Base-by-base conservation (phyloP, 2,888 invertebrate species). In the Epinotia ramella region DNA sequence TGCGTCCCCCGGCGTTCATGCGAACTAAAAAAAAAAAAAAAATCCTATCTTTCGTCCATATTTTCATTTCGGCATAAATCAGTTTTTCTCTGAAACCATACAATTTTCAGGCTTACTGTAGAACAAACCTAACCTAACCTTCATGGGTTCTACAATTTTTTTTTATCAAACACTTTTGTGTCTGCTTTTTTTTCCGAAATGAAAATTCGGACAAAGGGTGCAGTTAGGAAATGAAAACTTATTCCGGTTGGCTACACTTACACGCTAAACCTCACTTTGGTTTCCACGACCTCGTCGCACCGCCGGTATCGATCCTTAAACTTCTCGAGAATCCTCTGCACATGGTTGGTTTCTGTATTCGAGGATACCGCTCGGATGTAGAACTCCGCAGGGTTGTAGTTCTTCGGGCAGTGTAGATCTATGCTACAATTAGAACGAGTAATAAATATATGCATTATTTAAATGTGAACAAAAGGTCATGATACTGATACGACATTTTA, bases 351-450 rank as follows among this genome's bases (percentile, higher is more conserved):
- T 4, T 75, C 62, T 66, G 78, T 40, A 73, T 83, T 46, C 80
- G 80, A 72, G 0, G 92, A 93, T n/a, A 94, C 87, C 0, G 88
- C 87, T 76, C 87, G 91, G n/a, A 98, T 96, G 88, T 97, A 97
- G 88, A 97, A 97, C 88, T 99, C 98, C 0, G 98, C 97, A 5
- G 97, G 97, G 88, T 98, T 98, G 90, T 96, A 98, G 79, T 96
- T 96, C 24, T 92, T 85, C 0, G 98, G 98, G 84, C 97, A 96
- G 33, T 88, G 84, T 7, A 96, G 94, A 71, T 96, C 95, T 82
- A 96, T 88, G 79, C 97, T 97, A 85, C 62, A 89, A 89, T 76
- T 78, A 4, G 11, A 53, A 65, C 65, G 1, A 3, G 3, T 13
- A 46, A 13, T 46, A 46, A 76, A 44, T n/a, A 69, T 20, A 57